Conservation (phyloP, 2,797 vertebrate species). For the Acanthornis magna region DNA sequence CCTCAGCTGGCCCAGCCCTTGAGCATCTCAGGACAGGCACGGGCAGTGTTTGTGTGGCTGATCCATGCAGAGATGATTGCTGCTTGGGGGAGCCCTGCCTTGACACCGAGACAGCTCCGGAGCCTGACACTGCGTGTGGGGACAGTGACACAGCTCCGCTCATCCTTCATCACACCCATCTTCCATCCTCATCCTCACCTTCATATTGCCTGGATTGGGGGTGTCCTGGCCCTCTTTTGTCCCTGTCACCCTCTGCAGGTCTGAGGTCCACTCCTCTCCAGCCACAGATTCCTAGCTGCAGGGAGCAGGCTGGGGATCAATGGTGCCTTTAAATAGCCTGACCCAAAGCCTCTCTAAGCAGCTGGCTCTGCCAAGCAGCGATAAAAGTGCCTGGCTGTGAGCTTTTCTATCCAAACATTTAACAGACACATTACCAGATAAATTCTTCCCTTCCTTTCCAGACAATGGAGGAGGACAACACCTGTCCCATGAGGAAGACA, state of each 20-base stretch:
- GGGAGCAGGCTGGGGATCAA: not conserved
- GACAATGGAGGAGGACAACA: fast-evolving
- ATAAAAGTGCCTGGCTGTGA: not conserved
- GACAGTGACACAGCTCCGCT: not conserved
- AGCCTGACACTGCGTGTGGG: fast-evolving
- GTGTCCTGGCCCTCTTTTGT: not conserved
- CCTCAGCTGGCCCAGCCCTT: not conserved
- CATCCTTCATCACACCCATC: fast-evolving
- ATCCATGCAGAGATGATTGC: not conserved
- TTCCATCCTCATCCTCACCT: fast-evolving
- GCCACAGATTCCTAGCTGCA: fast-evolving
- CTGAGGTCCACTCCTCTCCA: not conserved
- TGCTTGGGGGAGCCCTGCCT: not conserved
- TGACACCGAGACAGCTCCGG: fast-evolving
- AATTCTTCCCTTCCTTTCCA: not conserved
- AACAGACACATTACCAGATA: fast-evolving
- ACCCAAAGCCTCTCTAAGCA: conserved; percentile 34
- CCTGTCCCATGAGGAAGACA: not conserved
- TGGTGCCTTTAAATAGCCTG: not conserved
- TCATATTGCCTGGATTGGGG: not conserved
- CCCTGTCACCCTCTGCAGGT: not conserved
- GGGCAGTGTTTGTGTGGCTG: not conserved
- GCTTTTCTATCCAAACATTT: not conserved
- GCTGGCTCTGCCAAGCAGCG: not conserved
- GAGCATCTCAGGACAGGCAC: fast-evolving